Base-by-base conservation (phyloP, 2,888 invertebrate genomes). In the Ypsolopha sequella region DNA sequence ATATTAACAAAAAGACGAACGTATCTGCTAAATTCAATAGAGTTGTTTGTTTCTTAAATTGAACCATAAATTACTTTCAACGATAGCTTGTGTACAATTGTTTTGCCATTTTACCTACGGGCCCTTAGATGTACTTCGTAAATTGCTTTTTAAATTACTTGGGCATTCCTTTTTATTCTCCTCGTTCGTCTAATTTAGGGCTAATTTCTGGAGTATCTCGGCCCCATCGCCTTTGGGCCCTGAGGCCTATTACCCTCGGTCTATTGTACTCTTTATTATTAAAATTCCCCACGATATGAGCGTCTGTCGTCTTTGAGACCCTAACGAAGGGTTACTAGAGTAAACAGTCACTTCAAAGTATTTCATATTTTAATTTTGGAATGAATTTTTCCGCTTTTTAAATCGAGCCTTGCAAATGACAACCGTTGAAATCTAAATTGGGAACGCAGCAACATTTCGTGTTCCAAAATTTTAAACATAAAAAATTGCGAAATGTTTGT, bases 71-170 rank as follows among this genome's bases (percentile, higher is more conserved):
- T 45, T 45, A 45, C 44, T 6, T 24, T 44, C 44, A 44, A 33
- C 45, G n/a, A 45, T 7, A 4, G 36, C 43, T 43, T 43, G 24
- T 43, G 14, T 43, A 47, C n/a, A 49, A 49, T 34, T 49, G 41
- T 35, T 39, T 41, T 36, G 38, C 61, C 58, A 60, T 61, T 60
- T 54, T 57, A 55, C 53, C 50, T 49, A 41, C 49, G 49, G 39
- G 33, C 41, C 48, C 57, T 54, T 48, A 53, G 55, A 60, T 54
- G 58, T 64, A 63, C 63, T 62, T 60, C 56, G 61, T 60, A 76
- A 77, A 75, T 77, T 76, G 69, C 63, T 70, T 77, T 77, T 77
- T 78, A 78, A 78, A 78, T 78, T 77, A 76, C 67, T 63, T 63
- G 63, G 58, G 63, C 41, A 60, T 66, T 65, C 63, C 62, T 66